Evolutionary conservation across 2,113 vertebrate genomes (phyloP).

Genomic region (Conger conger): DNA sequence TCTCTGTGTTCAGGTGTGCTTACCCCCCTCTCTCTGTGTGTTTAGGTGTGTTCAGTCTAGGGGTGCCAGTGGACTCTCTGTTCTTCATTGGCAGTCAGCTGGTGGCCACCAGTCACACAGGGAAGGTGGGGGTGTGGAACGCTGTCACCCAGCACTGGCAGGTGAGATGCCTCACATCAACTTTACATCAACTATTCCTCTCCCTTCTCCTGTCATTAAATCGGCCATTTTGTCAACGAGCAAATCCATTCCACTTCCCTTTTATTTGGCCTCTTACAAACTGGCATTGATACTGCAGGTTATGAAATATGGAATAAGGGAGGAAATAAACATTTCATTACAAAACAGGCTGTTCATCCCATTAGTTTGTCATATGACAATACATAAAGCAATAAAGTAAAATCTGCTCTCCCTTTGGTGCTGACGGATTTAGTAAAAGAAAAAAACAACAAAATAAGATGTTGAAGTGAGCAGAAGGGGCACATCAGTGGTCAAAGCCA

Average conservation of each 20-base stretch:
- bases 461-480: no score
- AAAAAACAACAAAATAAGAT: no score
- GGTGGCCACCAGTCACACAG: constrained; percentile 95
- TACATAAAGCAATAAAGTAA: no score
- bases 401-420: no score
- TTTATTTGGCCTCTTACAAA: no score
- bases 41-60: constrained; percentile 91
- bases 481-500: no score
- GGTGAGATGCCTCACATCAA: constrained; percentile 58
- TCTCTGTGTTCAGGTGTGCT: not conserved
- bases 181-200: not conserved
- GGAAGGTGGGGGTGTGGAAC: constrained; percentile 97
- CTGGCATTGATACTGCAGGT: no score
- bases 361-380: no score
- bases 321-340: no score
- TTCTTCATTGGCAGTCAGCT: constrained; percentile 98
- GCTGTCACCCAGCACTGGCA: constrained; percentile 98
- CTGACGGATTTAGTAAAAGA: no score
- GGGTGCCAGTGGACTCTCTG: constrained; percentile 93
- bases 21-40: constrained; percentile 17
- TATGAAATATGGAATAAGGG: no score
- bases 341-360: no score
- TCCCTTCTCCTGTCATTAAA: not conserved
- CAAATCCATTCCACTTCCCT: not conserved
- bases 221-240: not conserved